Evolutionary conservation across 2,888 invertebrate species (phyloP).

Genomic region (Paralinhomoeus sp.): DNA sequence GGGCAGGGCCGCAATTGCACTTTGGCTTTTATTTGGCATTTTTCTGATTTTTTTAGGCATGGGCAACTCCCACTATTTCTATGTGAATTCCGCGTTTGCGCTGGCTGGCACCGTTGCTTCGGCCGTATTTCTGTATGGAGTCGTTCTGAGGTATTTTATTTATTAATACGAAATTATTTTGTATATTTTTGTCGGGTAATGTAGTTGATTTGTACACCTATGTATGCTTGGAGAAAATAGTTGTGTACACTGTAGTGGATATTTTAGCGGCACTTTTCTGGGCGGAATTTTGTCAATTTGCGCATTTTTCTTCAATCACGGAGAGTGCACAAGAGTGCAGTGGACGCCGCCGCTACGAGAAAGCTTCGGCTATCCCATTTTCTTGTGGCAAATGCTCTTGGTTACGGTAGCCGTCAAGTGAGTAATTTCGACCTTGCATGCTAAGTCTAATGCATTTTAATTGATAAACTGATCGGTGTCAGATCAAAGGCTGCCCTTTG

Average conservation of each 20-base stretch:
- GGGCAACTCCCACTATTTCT: conserved; percentile 57
- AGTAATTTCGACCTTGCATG: conserved; percentile 22
- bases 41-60: conserved; percentile 33
- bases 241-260: too few species aligned
- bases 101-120: conserved; percentile 47
- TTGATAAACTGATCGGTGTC: too few species aligned
- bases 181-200: conserved; percentile 41
- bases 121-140: conserved; percentile 41
- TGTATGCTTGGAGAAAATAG: conserved; percentile 20
- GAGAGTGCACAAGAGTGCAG: conserved; percentile 54
- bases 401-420: conserved; percentile 35
- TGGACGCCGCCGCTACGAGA: conserved; percentile 66
- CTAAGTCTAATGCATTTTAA: too few species aligned
- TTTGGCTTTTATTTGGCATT: too few species aligned
- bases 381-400: conserved; percentile 48
- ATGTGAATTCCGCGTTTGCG: conserved; percentile 50
- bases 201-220: conserved; percentile 24
- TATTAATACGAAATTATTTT: too few species aligned
- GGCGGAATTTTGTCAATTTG: conserved; percentile 49
- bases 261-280: conserved; percentile 40
- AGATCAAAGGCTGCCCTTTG: too few species aligned
- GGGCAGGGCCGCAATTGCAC: too few species aligned
- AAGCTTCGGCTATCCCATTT: conserved; percentile 57
- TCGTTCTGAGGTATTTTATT: conserved; percentile 14
- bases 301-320: conserved; percentile 57